Evolutionary conservation across 1,140 invertebrate genomes (phyloP).

Genomic region (Heliconius hewitsoni): DNA sequence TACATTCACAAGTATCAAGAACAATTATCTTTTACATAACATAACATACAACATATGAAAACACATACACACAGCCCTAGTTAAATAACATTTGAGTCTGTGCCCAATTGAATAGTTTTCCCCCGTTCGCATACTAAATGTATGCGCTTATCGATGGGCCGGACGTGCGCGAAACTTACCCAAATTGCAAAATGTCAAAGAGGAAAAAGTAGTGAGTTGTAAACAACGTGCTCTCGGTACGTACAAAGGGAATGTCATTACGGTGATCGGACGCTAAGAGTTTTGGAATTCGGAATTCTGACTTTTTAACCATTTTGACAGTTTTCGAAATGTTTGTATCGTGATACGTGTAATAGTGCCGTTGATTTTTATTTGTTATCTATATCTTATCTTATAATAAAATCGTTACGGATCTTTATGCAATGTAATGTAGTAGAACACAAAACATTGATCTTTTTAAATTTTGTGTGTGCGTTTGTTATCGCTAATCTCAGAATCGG

Average conservation of each 20-base stretch:
- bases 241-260: constrained; percentile 24
- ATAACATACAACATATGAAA: neutral
- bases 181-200: constrained; percentile 37
- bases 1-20: too few relatives aligned
- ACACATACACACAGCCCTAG: neutral
- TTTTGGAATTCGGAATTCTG: neutral
- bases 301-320: constrained; percentile 9
- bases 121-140: constrained; percentile 34
- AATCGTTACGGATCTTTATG: too few relatives aligned
- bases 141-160: constrained; percentile 41
- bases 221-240: constrained; percentile 22
- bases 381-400: too few relatives aligned
- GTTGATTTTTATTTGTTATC: neutral
- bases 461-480: too few relatives aligned
- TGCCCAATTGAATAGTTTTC: constrained; percentile 21
- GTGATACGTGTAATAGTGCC: neutral
- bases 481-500: too few relatives aligned
- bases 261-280: constrained; percentile 12
- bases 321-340: neutral
- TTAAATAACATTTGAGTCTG: neutral
- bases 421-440: too few relatives aligned
- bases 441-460: too few relatives aligned
- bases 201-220: constrained; percentile 26
- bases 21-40: too few relatives aligned
- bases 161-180: constrained; percentile 31